These are phyloP conservation scores for Strix uralensis DNA, from an alignment of 2,113 vertebrate species.

Conservation along the genomic window DNA sequence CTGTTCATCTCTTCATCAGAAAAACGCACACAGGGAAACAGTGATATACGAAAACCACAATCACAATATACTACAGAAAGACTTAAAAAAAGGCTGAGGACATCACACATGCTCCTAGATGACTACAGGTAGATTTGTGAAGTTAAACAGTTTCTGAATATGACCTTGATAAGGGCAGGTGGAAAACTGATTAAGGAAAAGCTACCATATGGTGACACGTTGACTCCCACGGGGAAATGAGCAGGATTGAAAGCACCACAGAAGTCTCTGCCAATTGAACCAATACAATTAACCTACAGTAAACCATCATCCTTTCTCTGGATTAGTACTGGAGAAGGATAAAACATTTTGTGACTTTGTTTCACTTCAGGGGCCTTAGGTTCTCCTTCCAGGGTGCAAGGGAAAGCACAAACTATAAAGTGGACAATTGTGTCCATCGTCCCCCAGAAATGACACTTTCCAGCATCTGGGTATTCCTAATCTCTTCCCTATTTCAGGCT, in stretches of 20 bases:
- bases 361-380: background rate
- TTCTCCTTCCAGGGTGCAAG: background rate
- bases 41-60: background rate
- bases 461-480: background rate
- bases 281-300: background rate
- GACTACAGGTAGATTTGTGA: background rate
- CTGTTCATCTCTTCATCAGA: background rate
- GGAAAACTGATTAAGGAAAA: background rate
- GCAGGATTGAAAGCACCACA: background rate
- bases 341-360: background rate
- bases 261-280: background rate
- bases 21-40: background rate
- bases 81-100: background rate
- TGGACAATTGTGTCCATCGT: background rate
- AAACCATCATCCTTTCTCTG: background rate
- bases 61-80: background rate
- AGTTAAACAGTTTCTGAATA: background rate
- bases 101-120: background rate
- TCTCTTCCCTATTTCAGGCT: background rate
- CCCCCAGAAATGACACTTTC: background rate
- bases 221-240: background rate
- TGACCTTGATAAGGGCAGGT: background rate
- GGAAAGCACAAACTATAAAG: background rate
- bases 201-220: background rate
- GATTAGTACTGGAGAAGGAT: background rate